These are phyloP conservation scores for Pontoporia blainvillei DNA, from an alignment of 2,113 vertebrate genomes.

Conservation along the genomic window DNA sequence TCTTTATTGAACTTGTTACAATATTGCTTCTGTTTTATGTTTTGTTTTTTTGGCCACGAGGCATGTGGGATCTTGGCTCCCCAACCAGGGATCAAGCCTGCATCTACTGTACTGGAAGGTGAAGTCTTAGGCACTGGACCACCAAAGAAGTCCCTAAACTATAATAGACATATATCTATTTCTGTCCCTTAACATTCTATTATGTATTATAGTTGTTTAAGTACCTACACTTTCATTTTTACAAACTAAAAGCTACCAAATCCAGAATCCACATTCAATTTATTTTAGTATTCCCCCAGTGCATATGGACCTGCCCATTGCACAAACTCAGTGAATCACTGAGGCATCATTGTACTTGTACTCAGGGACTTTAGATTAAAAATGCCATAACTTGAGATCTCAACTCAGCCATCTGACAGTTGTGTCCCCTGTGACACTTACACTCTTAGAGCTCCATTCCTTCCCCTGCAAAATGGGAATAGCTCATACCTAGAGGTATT, in stretches of 20 bases:
- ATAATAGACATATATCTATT: not conserved
- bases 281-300: not conserved
- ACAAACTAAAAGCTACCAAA: not conserved
- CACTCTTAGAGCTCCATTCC: not conserved
- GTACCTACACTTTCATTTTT: not conserved
- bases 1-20: too few relatives aligned
- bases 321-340: not conserved
- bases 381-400: not conserved
- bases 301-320: not conserved
- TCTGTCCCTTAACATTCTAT: not conserved
- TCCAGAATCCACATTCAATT: not conserved
- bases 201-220: not conserved
- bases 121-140: too few relatives aligned
- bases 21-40: too few relatives aligned
- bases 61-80: too few relatives aligned
- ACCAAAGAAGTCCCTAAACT: not conserved
- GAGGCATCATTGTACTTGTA: too few relatives aligned
- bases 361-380: not conserved
- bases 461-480: not conserved
- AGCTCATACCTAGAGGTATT: not conserved
- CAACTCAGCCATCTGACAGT: not conserved
- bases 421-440: not conserved
- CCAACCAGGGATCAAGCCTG: too few relatives aligned
- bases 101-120: too few relatives aligned
- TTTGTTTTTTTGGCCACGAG: too few relatives aligned